phyloP scores from a whole-genome alignment of 35 echinoderm and acorn worm species.

The Lytechinus variegatus region DNA sequence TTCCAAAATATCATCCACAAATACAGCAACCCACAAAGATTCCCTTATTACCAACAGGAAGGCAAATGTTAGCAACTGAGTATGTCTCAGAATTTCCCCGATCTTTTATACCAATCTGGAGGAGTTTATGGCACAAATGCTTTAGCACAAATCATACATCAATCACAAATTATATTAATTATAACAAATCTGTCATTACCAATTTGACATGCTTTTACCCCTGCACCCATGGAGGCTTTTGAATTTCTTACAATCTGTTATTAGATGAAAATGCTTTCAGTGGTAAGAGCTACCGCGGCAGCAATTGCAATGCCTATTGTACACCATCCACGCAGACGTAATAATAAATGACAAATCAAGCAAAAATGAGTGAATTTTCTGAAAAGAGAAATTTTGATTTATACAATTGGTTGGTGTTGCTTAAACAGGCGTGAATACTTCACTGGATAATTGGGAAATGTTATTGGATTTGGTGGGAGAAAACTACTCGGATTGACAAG shows the following conservation, averaged over 20 bases:
- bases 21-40: not conserved
- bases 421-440: not conserved
- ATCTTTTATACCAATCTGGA: constrained; percentile 4
- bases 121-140: not conserved
- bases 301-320: not conserved
- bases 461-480: constrained; percentile 25
- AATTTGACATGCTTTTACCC: not conserved
- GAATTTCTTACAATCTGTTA: not conserved
- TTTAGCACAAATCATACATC: not conserved
- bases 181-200: not conserved
- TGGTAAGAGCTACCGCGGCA: not conserved
- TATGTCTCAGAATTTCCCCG: not conserved
- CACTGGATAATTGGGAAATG: constrained; percentile 10
- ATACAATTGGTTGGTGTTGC: constrained; percentile 14
- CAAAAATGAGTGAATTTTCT: not conserved
- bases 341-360: not conserved
- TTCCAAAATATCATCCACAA: not conserved
- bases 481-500: constrained; percentile 13
- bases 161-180: not conserved
- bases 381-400: constrained; percentile 26
- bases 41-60: not conserved
- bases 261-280: not conserved
- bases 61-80: not conserved
- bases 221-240: not conserved
- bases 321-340: not conserved